Evolutionary conservation across 2,797 vertebrate species (phyloP).

Genomic region (Poeciliopsis paucimaculata): DNA sequence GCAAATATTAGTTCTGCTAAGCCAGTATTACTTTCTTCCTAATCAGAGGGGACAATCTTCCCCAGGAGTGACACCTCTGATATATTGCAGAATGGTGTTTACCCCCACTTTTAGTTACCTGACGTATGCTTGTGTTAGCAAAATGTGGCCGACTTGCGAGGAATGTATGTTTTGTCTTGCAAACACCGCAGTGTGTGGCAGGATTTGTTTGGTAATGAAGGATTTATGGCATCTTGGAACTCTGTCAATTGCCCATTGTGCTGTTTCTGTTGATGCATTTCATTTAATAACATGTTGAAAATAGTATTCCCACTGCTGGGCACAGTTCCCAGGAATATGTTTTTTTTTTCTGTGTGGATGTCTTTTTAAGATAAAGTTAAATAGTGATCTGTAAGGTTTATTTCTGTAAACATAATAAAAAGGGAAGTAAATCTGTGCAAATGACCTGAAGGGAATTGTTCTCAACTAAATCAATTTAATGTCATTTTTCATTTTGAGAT

Average conservation of each 20-base stretch:
- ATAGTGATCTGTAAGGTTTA: conserved; percentile 14
- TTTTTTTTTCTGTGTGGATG: conserved; percentile 53
- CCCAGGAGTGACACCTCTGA: conserved; percentile 66
- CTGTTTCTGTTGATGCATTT: conserved; percentile 61
- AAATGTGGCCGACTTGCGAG: conserved; percentile 68
- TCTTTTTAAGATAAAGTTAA: conserved; percentile 28
- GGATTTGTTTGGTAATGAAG: conserved; percentile 73
- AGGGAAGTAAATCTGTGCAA: conserved; percentile 48
- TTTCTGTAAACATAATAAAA: conserved; percentile 15
- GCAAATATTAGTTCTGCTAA: conserved; percentile 82
- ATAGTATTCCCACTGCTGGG: conserved; percentile 52
- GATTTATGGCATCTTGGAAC: conserved; percentile 75
- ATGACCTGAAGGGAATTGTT: conserved; percentile 29
- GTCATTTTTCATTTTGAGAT: neutral
- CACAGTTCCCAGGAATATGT: conserved; percentile 47
- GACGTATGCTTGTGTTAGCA: conserved; percentile 60
- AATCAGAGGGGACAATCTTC: conserved; percentile 71
- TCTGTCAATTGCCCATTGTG: conserved; percentile 78
- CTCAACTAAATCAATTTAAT: neutral
- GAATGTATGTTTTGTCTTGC: conserved; percentile 73
- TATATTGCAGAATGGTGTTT: conserved; percentile 73
- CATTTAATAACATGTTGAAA: conserved; percentile 67
- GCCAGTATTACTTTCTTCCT: conserved; percentile 61
- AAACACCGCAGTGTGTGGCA: conserved; percentile 53
- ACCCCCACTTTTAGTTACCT: conserved; percentile 63